Evolutionary conservation across 2,888 invertebrate genomes (phyloP).

Genomic region (Matsumyia berberina): DNA sequence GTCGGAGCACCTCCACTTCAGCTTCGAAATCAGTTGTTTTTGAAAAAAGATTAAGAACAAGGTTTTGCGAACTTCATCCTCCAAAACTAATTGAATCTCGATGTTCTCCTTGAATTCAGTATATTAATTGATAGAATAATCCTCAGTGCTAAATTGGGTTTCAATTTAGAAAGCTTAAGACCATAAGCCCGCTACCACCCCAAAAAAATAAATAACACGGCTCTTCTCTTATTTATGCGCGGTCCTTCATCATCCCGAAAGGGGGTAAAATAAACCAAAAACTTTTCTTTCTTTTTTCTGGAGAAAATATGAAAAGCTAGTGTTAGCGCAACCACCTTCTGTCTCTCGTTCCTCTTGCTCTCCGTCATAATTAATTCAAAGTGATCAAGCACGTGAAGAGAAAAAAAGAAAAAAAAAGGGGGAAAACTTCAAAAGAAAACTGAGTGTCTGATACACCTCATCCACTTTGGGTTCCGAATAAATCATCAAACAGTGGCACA

Average conservation of each 20-base stretch:
- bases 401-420: conserved; percentile 23
- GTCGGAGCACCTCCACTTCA: too few species aligned
- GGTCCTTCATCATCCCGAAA: conserved; percentile 2
- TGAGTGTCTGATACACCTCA: conserved; percentile 66
- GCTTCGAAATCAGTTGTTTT: too few species aligned
- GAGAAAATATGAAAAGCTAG: conserved; percentile 14
- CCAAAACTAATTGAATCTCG: too few species aligned
- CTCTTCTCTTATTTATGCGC: conserved; percentile 34
- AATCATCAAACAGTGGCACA: conserved; percentile 63
- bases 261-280: conserved; percentile 9
- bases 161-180: neutral
- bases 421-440: conserved; percentile 68
- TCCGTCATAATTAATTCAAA: conserved; percentile 64
- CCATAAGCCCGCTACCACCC: conserved; percentile 9
- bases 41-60: too few species aligned
- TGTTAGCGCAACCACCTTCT: conserved; percentile 22
- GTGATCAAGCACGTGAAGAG: conserved; percentile 62
- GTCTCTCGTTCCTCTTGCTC: conserved; percentile 10
- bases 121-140: too few species aligned
- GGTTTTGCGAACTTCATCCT: too few species aligned
- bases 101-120: too few species aligned
- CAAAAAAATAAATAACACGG: conserved; percentile 18
- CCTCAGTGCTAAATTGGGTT: too few species aligned
- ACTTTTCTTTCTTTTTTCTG: neutral
- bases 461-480: conserved; percentile 61